Evolutionary conservation across 1,140 invertebrate species (phyloP).

Genomic region (Bactericera cockerelli): DNA sequence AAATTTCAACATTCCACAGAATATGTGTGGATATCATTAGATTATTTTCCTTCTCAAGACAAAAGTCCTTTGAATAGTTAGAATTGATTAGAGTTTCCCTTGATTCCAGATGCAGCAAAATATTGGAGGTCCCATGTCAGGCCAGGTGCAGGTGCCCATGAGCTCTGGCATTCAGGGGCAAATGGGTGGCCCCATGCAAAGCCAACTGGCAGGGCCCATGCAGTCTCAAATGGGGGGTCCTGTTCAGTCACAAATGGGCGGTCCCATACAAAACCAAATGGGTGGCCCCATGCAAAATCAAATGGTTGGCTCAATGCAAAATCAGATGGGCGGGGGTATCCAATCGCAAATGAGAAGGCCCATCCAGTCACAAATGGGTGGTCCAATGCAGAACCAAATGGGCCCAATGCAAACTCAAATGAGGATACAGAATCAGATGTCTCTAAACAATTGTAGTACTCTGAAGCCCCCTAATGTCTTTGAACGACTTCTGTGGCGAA

Average conservation of each 20-base stretch:
- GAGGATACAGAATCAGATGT: constrained; percentile 20
- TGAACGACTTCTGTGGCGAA: too few species aligned
- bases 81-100: too few species aligned
- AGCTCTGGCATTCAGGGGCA: constrained; percentile 21
- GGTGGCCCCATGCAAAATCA: constrained; percentile 27
- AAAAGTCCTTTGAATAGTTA: too few species aligned
- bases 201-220: constrained; percentile 27
- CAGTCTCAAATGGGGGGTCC: constrained; percentile 16
- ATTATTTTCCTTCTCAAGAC: too few species aligned
- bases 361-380: constrained; percentile 29
- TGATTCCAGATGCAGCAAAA: constrained; percentile 6
- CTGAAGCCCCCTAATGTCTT: too few species aligned
- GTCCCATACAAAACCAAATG: constrained; percentile 8
- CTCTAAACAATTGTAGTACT: too few species aligned
- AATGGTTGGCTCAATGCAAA: constrained; percentile 24
- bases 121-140: too few species aligned
- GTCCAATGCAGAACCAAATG: constrained; percentile 25
- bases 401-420: constrained; percentile 17
- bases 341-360: constrained; percentile 24
- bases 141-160: constrained; percentile 19
- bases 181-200: constrained; percentile 24
- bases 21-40: too few species aligned
- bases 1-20: too few species aligned
- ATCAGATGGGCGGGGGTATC: constrained; percentile 5
- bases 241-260: constrained; percentile 11